phyloP scores from a whole-genome alignment of 1,140 invertebrate species.

The Lucilia sericata region DNA sequence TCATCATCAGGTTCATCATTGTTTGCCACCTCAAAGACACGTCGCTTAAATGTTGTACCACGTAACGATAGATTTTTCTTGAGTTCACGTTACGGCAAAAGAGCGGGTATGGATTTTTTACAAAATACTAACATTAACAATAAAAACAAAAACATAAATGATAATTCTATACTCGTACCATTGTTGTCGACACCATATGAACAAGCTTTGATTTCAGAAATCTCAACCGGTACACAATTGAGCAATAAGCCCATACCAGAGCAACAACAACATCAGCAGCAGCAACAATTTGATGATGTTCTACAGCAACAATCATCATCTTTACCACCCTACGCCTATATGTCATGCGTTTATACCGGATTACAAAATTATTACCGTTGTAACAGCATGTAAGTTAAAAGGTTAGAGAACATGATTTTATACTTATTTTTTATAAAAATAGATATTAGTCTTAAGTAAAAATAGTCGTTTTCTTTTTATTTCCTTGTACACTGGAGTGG shows the following conservation, averaged over 20 bases:
- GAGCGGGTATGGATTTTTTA: constrained; percentile 48
- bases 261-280: neutral
- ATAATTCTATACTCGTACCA: constrained; percentile 37
- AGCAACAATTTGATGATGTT: neutral
- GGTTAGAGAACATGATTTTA: constrained; percentile 32
- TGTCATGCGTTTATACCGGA: constrained; percentile 61
- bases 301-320: constrained; percentile 9
- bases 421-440: neutral
- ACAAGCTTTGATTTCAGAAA: constrained; percentile 42
- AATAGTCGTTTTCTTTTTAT: too few species aligned
- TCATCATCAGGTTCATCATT: constrained; percentile 22
- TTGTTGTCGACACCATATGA: constrained; percentile 33
- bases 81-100: constrained; percentile 65
- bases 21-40: constrained; percentile 51
- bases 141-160: constrained; percentile 26
- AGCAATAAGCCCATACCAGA: constrained; percentile 19
- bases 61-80: constrained; percentile 66
- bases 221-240: constrained; percentile 34
- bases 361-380: constrained; percentile 59
- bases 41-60: constrained; percentile 60
- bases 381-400: constrained; percentile 54
- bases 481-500: too few species aligned
- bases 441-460: too few species aligned
- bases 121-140: constrained; percentile 24
- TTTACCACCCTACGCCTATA: constrained; percentile 36